A percentile compares a stretch with the other conserved stretches of the same genome.
Conservation (phyloP, 2,113 vertebrate genomes). For the Thomomys bottae region DNA sequence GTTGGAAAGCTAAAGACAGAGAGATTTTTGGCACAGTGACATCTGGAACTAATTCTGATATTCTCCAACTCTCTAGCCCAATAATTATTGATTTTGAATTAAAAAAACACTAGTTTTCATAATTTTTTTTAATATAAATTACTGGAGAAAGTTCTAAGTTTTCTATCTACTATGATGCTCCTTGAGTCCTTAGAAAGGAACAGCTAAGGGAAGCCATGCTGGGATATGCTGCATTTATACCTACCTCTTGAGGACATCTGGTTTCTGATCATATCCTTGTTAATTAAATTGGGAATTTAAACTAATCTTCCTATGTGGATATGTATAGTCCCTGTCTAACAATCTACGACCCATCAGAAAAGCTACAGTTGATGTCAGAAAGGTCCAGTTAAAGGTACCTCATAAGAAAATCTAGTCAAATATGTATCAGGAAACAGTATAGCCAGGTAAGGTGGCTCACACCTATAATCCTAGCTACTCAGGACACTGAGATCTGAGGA, state of each 20-base stretch:
- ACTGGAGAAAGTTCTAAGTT: neutral
- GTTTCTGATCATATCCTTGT: neutral
- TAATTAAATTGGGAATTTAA: constrained; percentile 37
- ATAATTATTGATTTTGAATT: constrained; percentile 4
- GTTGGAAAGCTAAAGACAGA: neutral
- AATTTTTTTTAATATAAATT: neutral
- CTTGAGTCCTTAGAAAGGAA: neutral
- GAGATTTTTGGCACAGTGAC: neutral
- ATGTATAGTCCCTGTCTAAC: neutral
- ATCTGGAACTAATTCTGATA: neutral
- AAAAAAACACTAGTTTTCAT: neutral
- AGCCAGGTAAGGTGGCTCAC: too few relatives aligned
- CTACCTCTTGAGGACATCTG: neutral
- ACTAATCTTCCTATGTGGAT: neutral
- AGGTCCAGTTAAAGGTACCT: neutral
- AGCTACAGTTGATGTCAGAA: neutral
- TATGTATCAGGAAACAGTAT: too few relatives aligned
- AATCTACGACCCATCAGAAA: constrained; percentile 14
- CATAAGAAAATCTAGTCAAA: neutral
- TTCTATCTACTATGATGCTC: neutral
- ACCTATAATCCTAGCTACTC: too few relatives aligned
- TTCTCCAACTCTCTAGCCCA: neutral
- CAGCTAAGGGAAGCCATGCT: neutral
- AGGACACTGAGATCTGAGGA: too few relatives aligned
- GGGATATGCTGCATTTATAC: neutral